A percentile compares a stretch with the other conserved stretches of the same genome.
Evolutionary conservation across 2,888 invertebrate species (phyloP).

Genomic region (Globia sparganii): DNA sequence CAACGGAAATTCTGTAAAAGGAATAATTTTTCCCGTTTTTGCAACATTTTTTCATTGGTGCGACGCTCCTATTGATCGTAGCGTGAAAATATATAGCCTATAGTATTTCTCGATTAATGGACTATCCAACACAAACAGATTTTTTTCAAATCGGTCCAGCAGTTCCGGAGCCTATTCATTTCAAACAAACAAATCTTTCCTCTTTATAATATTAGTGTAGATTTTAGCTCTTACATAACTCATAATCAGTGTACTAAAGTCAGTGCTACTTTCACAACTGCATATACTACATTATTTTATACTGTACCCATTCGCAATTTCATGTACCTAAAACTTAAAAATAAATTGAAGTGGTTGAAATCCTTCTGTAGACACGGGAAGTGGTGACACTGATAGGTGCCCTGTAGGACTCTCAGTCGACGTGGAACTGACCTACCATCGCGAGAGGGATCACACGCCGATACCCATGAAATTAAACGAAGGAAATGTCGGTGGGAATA

Average conservation of each 20-base stretch:
- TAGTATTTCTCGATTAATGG: no score
- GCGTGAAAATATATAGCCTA: no score
- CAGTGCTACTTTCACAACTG: not conserved
- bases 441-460: not conserved
- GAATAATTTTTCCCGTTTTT: no score
- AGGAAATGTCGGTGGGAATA: not conserved
- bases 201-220: no score
- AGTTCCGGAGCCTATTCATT: no score
- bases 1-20: no score
- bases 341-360: not conserved
- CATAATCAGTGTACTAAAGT: not conserved
- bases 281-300: not conserved
- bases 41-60: no score
- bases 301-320: not conserved
- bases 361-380: not conserved
- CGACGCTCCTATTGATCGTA: no score
- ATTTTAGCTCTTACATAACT: not conserved
- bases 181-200: no score
- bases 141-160: no score
- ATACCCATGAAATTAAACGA: conserved; percentile 13
- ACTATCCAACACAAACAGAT: no score
- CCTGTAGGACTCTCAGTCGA: not conserved
- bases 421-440: not conserved
- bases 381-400: conserved; percentile 21
- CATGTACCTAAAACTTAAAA: not conserved